phyloP scores from a whole-genome alignment of 2,888 invertebrate genomes.

The Electrophaes corylata region DNA sequence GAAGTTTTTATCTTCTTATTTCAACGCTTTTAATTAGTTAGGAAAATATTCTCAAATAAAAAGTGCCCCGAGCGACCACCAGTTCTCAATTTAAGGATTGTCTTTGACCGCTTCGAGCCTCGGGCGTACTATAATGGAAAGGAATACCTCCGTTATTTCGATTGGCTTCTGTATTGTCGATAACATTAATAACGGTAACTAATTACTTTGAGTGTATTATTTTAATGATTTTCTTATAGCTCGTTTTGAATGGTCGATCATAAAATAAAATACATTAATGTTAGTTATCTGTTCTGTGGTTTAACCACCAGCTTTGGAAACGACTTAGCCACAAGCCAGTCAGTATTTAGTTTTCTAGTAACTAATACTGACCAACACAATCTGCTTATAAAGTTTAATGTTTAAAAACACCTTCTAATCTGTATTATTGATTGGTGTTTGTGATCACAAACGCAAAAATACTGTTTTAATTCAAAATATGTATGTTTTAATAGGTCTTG shows the following conservation, averaged over 20 bases:
- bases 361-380: not conserved
- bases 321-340: not conserved
- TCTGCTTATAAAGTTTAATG: not conserved
- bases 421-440: not conserved
- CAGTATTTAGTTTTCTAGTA: too few relatives aligned
- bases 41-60: constrained; percentile 84
- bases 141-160: constrained; percentile 65
- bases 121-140: constrained; percentile 67
- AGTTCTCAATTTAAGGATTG: constrained; percentile 67
- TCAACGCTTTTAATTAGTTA: constrained; percentile 84
- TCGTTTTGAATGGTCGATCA: constrained; percentile 42
- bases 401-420: not conserved
- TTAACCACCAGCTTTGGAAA: not conserved
- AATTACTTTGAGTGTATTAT: constrained; percentile 58
- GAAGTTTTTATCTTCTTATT: constrained; percentile 81
- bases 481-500: not conserved
- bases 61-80: constrained; percentile 68
- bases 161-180: constrained; percentile 75
- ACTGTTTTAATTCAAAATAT: not conserved
- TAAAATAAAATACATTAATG: constrained; percentile 44
- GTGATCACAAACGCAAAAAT: not conserved
- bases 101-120: constrained; percentile 69
- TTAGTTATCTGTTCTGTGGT: constrained; percentile 30
- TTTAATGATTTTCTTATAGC: constrained; percentile 59
- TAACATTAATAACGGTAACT: constrained; percentile 65